Evolutionary conservation across 2,113 vertebrate genomes (phyloP).

Genomic region (Pteruthius melanotis): DNA sequence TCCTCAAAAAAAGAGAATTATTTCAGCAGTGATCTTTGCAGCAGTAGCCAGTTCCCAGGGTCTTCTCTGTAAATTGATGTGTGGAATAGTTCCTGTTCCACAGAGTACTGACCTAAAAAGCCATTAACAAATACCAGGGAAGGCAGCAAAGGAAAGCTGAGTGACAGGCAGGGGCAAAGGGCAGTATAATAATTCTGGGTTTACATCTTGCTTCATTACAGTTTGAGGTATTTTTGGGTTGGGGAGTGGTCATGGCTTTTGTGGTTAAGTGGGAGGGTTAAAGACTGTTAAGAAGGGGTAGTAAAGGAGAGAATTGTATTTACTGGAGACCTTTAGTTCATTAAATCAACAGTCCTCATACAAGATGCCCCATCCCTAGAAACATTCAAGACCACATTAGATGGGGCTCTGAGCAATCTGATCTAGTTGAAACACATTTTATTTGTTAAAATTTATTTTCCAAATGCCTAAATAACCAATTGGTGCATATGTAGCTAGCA

Average conservation of each 20-base stretch:
- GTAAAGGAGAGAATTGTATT: neutral
- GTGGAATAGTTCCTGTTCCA: neutral
- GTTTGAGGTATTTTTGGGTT: neutral
- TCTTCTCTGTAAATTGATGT: neutral
- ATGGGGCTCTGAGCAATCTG: neutral
- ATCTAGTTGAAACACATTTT: neutral
- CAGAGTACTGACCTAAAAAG: neutral
- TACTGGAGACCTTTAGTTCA: neutral
- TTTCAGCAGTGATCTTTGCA: neutral
- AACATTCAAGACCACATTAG: neutral
- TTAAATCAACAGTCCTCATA: neutral
- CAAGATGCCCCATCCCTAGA: neutral
- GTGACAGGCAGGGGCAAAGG: neutral
- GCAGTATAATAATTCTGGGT: neutral
- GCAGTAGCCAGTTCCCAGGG: neutral
- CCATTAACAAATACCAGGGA: neutral
- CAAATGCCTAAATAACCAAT: neutral
- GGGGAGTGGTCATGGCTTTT: neutral
- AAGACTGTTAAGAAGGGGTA: neutral
- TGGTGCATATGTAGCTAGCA: neutral
- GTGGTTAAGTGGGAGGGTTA: neutral
- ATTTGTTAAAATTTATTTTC: neutral
- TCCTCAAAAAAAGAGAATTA: no score
- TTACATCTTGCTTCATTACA: neutral
- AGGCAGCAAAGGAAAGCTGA: neutral